These are phyloP conservation scores for Scolopax bukidnonensis DNA, from an alignment of 2,797 vertebrate genomes.

Conservation along the genomic window DNA sequence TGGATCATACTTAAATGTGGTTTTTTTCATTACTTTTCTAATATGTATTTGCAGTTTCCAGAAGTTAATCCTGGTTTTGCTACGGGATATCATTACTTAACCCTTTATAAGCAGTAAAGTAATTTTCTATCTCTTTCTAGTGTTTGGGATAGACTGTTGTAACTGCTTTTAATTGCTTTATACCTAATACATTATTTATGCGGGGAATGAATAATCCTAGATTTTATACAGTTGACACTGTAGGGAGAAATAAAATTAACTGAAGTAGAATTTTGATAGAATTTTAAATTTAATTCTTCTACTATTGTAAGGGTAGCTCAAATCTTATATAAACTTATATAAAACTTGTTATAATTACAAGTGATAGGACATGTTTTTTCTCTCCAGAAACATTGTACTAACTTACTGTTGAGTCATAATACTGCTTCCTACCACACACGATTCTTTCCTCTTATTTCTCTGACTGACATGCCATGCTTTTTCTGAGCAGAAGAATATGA, in stretches of 20 bases:
- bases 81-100: neutral
- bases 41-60: neutral
- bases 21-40: neutral
- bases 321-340: neutral
- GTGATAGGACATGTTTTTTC: neutral
- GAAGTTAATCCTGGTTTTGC: neutral
- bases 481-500: neutral
- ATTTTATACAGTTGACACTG: neutral
- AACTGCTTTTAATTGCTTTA: neutral
- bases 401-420: neutral
- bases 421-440: neutral
- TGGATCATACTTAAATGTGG: neutral
- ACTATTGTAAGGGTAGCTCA: neutral
- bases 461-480: neutral
- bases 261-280: neutral
- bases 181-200: neutral
- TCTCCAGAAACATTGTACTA: neutral
- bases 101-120: neutral
- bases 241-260: neutral
- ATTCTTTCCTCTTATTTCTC: neutral
- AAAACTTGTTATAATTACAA: neutral
- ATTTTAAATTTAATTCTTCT: neutral
- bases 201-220: neutral
- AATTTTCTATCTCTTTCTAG: neutral
- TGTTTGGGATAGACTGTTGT: neutral